Evolutionary conservation across 2,888 invertebrate genomes (phyloP), one percentile per base, ranked within the genome.

Genomic region (Allophyes oxyacanthae): DNA sequence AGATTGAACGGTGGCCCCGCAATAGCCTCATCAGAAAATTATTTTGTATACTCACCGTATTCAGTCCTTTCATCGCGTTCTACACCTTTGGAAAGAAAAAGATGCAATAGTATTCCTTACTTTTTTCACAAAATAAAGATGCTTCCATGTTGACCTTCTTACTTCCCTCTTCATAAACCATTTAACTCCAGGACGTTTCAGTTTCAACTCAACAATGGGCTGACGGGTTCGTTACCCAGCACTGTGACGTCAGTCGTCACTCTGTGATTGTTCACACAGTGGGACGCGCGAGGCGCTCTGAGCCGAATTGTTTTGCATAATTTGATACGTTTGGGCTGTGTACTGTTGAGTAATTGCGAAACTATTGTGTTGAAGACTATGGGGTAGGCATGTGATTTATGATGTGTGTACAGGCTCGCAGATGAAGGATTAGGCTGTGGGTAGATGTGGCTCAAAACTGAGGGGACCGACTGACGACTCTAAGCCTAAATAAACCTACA

Each of bases 231-330:
- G 65, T 64, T 64, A 64, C 43, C 6, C 13, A 33, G 9, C 6
- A 0, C 10, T n/a, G n/a, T 37, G 37, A 43, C 42, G 45, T 3
- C 46, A 14, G 1, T 10, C 13, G 20, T 20, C 20, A 20, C 20
- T 9, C 32, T 33, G 38, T 36, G 43, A 48, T 48, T 58, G 51
- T 36, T 32, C 37, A 46, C 14, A 51, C 37, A 28, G 8, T 20
- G 20, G 20, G 10, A 32, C 2, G 32, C 38, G 0, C n/a, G 26
- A 28, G 14, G 13, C 28, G n/a, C 37, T 52, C 51, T 38, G 34
- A 38, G 6, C 40, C 26, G 40, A 52, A 52, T 34, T 55, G 38
- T 66, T 61, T 65, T 55, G 56, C 34, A 65, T 56, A 66, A 61
- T 56, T 43, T 51, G 15, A 49, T 41, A 48, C 36, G 41, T 44